Base-by-base conservation (phyloP, 2,888 invertebrate genomes). In the Sinopyrophorus schimmeli region DNA sequence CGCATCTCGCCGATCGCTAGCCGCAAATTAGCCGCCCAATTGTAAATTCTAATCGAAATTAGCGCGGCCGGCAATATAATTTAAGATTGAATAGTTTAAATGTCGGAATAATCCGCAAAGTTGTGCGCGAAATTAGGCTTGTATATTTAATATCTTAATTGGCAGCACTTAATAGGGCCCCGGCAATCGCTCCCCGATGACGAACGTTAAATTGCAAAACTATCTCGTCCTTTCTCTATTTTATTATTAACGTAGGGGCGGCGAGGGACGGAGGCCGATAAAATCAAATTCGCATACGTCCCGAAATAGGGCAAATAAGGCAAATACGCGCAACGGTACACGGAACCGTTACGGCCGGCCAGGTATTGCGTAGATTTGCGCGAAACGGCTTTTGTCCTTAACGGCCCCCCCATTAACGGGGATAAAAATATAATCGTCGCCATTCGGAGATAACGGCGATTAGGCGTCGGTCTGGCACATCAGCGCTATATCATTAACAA, bases 401-500 rank as follows among this genome's bases (percentile, higher is more conserved):
- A 50, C 40, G 46, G 44, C 50, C n/a, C n/a, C 50, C 53, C 55
- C 53, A 58, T 58, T 55, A 44, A 58, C 53, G 38, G 34, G 53
- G 54, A 55, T 58, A 58, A 58, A 58, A 58, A 53, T 58, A 54
- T 58, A 58, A 58, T 58, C 53, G 56, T 58, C 48, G 47, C 54
- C 56, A 58, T 55, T 59, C 58, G 54, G 52, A 58, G 61, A 61
- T 61, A 59, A 58, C 57, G 54, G 57, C 58, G 58, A 60, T 60
- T 59, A 60, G 59, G 54, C 51, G 53, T 50, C 49, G 58, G 51
- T 54, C 47, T 50, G 53, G 49, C 42, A 51, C 57, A 48, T 54
- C 62, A 59, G 57, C 59, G 64, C 58, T 66, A 59, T 60, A 67
- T 63, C 68, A 69, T 69, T 69, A 68, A 67, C 68, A 67, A 66